Evolutionary conservation across 2,888 invertebrate species (phyloP).

Genomic region (Antheraea yamamai): DNA sequence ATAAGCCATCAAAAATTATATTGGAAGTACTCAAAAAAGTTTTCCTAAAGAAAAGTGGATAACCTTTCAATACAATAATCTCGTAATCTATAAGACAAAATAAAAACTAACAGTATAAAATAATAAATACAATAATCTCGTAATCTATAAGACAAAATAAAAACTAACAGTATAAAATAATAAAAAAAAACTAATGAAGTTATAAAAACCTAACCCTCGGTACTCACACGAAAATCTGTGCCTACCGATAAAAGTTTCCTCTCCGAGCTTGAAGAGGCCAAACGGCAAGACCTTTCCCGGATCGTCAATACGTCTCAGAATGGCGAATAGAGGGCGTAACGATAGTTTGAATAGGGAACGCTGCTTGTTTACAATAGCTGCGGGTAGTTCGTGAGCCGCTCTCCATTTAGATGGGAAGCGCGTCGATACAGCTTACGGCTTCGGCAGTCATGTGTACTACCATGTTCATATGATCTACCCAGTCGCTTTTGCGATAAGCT

Average conservation of each 20-base stretch:
- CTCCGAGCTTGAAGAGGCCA: constrained; percentile 46
- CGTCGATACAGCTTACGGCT: constrained; percentile 67
- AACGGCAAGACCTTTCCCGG: constrained; percentile 60
- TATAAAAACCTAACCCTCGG: constrained; percentile 45
- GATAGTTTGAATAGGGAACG: constrained; percentile 75
- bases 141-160: constrained; percentile 10
- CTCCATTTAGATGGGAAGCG: constrained; percentile 75
- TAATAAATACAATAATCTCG: neutral
- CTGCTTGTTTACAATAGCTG: constrained; percentile 78
- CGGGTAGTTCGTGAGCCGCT: constrained; percentile 76
- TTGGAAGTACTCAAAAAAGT: neutral
- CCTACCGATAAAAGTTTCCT: constrained; percentile 54
- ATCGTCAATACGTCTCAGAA: constrained; percentile 65
- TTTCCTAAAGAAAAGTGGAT: neutral
- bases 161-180: constrained; percentile 7
- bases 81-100: constrained; percentile 7
- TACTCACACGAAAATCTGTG: constrained; percentile 53
- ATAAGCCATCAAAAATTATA: neutral
- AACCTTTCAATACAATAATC: neutral
- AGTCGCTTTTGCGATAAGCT: constrained; percentile 37
- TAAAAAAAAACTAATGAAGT: constrained; percentile 36
- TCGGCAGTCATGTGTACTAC: constrained; percentile 59
- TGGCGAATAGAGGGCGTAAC: constrained; percentile 66
- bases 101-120: constrained; percentile 11
- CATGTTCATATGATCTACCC: constrained; percentile 52